Conservation (phyloP, 2,797 vertebrate species). For the Euphonia xanthogaster region DNA sequence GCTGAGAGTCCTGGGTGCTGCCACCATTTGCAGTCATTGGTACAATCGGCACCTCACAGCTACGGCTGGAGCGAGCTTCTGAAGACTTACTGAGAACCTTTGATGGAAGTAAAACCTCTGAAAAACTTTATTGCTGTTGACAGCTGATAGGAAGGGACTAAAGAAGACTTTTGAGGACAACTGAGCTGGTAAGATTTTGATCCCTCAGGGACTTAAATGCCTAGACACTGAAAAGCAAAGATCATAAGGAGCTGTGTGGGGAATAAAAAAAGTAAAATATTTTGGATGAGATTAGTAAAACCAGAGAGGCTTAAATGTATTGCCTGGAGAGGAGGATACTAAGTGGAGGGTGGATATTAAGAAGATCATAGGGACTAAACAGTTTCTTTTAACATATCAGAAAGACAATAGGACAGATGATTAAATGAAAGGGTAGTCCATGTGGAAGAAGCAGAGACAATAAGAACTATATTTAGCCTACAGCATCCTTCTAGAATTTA, state of each 20-base stretch:
- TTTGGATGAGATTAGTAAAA: slow-evolving; percentile 13
- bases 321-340: not conserved
- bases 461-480: not conserved
- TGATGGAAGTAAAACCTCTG: not conserved
- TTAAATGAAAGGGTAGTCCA: not conserved
- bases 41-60: not conserved
- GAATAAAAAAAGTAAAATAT: not conserved
- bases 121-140: not conserved
- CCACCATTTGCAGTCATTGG: not conserved
- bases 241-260: not conserved
- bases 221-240: not conserved
- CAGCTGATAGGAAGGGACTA: not conserved
- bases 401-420: not conserved
- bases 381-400: not conserved
- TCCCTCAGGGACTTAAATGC: not conserved
- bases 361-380: not conserved
- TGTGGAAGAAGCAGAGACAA: not conserved
- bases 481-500: not conserved
- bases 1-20: not conserved
- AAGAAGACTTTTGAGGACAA: not conserved
- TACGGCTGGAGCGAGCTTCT: not conserved
- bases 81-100: not conserved
- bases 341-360: not conserved
- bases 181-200: not conserved
- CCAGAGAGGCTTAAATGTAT: not conserved